Evolutionary conservation across 2,888 invertebrate genomes (phyloP).

Genomic region (Acronicta leporina): DNA sequence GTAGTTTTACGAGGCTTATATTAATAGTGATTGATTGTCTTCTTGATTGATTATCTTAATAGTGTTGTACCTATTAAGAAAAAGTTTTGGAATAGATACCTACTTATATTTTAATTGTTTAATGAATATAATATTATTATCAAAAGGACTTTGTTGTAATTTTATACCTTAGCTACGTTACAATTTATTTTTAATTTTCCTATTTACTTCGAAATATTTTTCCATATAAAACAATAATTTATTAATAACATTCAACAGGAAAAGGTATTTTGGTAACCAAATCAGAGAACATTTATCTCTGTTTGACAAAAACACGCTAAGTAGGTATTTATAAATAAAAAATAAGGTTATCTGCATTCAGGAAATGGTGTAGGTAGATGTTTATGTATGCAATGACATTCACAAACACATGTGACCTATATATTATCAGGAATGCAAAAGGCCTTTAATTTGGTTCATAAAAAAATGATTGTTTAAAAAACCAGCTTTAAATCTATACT

Average conservation of each 20-base stretch:
- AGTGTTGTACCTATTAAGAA: no score
- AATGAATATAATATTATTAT: no score
- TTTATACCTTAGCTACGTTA: no score
- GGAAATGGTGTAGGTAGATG: conserved; percentile 61
- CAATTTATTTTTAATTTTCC: no score
- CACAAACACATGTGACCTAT: conserved; percentile 27
- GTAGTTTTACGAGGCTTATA: background rate
- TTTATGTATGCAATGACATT: conserved; percentile 34
- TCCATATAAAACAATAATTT: background rate
- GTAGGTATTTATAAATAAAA: conserved; percentile 57
- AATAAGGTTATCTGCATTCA: conserved; percentile 67
- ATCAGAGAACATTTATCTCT: conserved; percentile 30
- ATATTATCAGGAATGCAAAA: conserved; percentile 37
- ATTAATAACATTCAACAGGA: background rate
- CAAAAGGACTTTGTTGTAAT: no score
- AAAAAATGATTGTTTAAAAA: conserved; percentile 9
- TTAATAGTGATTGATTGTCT: no score
- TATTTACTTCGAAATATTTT: background rate
- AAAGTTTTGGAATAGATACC: no score
- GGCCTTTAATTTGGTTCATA: conserved; percentile 13
- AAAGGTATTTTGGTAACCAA: conserved; percentile 16
- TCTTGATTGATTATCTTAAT: no score
- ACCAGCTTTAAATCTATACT: no score
- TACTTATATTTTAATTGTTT: no score
- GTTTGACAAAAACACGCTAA: conserved; percentile 28